Base-by-base conservation (phyloP, 2,888 invertebrate genomes). In the Protodeltote pygarga region DNA sequence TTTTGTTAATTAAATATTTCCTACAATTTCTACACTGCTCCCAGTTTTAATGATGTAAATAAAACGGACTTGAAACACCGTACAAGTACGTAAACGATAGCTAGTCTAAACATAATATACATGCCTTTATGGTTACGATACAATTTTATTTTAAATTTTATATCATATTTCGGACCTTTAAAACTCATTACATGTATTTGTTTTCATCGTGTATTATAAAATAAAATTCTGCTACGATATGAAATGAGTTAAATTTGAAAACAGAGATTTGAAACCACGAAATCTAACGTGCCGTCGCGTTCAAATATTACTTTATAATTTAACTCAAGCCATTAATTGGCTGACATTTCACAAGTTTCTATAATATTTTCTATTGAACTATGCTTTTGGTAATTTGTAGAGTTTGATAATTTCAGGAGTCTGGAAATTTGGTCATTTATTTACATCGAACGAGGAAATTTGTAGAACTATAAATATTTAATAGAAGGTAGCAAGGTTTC, bases 31-130 rank as follows among this genome's bases (percentile, higher is more conserved):
- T 31, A 27, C 17, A 28, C 33, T 1, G 20, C 14, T 29, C 20
- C 17, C 10, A 23, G 39, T 4, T 34, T 28, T 47, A 62, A 58
- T 62, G 47, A 46, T 57, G 41, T 51, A 45, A 48, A 50, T 50
- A 48, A 47, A 55, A 23, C 24, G n/a, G 17, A 40, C 11, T n/a
- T 31, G 16, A 34, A 35, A 39, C 23, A 33, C 33, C 28, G 23
- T 19, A 39, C 29, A 40, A 17, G 25, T 41, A 17, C 13, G 27
- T 42, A 42, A 55, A 54, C 14, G 38, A n/a, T n/a, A 13, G 17
- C 17, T 17, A 3, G 35, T 20, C 37, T 57, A 32, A 33, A 40
- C 17, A 45, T n/a, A n/a, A n/a, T 29, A 20, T 3, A 13, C 6
- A 17, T 19, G 10, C 19, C 17, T 27, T 11, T 9, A 20, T 5